Base-by-base conservation (phyloP, 1,140 invertebrate genomes). In the Papilio xuthus region DNA sequence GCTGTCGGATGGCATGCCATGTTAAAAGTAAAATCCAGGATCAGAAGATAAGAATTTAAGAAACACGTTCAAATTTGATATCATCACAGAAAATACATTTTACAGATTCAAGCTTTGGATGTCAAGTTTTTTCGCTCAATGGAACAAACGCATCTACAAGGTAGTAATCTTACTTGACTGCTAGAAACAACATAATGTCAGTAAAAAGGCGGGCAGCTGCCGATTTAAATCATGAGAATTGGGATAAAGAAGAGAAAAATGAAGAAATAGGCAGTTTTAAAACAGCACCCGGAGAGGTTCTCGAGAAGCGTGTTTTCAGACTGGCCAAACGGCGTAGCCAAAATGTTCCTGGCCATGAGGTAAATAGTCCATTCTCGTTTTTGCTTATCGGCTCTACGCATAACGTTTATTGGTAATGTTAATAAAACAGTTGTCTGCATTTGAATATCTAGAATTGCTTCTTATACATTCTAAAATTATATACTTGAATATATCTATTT, bases 141-240 rank as follows among this genome's bases (percentile, higher is more conserved):
- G 56, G 20, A 23, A 10, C 56, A 26, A 60, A 60, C 9, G 23
- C 23, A 60, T 26, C 44, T 6, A 26, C 9, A 60, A 60, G 56
- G 10, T 26, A 60, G 13, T 26, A 26, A 60, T 26, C 23, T 13
- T 0, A 60, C 9, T 60, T 60, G 10, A 60, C 23, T 60, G 56
- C 2, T 13, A 10, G 4, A 60, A 60, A 23, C 9, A 56, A 18
- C 73, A 88, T 28, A 70, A 98, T 98, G 97, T 95, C 97, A 82
- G 88, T 88, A 47, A 99, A 99, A 94, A 94, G 98, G 81, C 90
- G 91, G 82, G 97, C 98, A 56, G 95, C 95, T 15, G 95, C 94
- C 47, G 96, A 98, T 78, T 93, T 99, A 78, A 98, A 97, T 90
- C 97, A 97, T 86, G 96, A 98, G n/a, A 99, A 99, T 92, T 99